A percentile compares a stretch with the other conserved stretches of the same genome.
Evolutionary conservation across 2,113 vertebrate genomes (phyloP).

Genomic region (Notarius quadriscutis): DNA sequence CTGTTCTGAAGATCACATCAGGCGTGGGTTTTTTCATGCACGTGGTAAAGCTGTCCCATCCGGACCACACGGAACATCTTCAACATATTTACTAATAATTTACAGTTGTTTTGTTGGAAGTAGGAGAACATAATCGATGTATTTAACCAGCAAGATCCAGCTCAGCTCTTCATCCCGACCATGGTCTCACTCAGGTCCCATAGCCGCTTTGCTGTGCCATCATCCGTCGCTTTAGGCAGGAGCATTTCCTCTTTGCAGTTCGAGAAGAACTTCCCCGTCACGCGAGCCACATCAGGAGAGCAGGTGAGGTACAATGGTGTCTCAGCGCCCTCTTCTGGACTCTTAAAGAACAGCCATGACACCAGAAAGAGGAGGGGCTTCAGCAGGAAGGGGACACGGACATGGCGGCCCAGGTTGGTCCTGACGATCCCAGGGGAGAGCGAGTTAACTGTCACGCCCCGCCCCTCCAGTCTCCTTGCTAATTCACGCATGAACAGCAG

Average conservation of each 20-base stretch:
- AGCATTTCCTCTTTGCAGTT: slow-evolving; percentile 88
- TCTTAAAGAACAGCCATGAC: slow-evolving; percentile 83
- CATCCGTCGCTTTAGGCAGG: slow-evolving; percentile 83
- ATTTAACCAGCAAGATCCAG: neutral
- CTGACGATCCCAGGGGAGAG: slow-evolving; percentile 74
- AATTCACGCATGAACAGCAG: slow-evolving; percentile 71
- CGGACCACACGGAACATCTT: neutral
- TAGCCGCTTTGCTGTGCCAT: slow-evolving; percentile 80
- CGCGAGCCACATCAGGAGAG: slow-evolving; percentile 83
- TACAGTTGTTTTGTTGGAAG: neutral
- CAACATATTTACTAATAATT: slow-evolving; percentile 6
- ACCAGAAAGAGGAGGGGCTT: slow-evolving; percentile 85
- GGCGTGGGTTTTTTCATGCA: neutral
- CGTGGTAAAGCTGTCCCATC: neutral
- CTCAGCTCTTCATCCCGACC: slow-evolving; percentile 82
- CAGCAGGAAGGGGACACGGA: slow-evolving; percentile 40
- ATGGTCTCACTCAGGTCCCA: slow-evolving; percentile 92
- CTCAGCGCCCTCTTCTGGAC: slow-evolving; percentile 88
- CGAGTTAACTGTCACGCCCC: slow-evolving; percentile 67
- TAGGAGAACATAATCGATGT: neutral
- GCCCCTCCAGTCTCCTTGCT: slow-evolving; percentile 68
- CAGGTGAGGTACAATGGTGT: slow-evolving; percentile 89
- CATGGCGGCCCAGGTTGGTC: slow-evolving; percentile 69
- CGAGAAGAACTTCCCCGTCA: slow-evolving; percentile 90
- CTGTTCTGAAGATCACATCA: neutral